Conservation (phyloP, 2,797 vertebrate species). For the Myotis planiceps region DNA sequence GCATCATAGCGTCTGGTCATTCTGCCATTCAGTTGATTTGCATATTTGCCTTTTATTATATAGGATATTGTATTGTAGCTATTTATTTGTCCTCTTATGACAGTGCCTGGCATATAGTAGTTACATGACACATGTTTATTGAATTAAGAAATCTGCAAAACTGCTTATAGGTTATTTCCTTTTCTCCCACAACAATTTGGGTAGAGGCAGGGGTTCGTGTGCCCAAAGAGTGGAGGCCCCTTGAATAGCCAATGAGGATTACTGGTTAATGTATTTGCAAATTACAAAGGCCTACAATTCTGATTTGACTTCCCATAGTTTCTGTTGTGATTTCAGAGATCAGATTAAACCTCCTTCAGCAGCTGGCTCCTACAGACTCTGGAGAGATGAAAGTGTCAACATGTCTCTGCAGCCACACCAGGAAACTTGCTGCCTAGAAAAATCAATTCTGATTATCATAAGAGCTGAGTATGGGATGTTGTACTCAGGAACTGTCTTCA, state of each 20-base stretch:
- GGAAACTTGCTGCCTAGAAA: constrained; percentile 68
- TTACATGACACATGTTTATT: constrained; percentile 17
- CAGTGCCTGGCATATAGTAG: constrained; percentile 26
- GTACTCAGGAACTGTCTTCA: not conserved
- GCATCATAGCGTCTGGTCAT: too few relatives aligned
- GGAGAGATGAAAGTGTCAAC: constrained; percentile 68
- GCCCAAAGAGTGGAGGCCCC: not conserved
- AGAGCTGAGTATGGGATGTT: constrained; percentile 1
- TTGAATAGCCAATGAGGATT: not conserved
- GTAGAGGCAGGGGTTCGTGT: not conserved
- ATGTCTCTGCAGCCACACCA: constrained; percentile 62
- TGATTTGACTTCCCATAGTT: constrained; percentile 47
- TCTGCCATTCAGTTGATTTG: too few relatives aligned
- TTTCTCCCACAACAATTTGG: not conserved
- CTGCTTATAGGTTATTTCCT: not conserved
- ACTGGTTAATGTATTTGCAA: constrained; percentile 43
- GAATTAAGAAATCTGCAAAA: constrained; percentile 41
- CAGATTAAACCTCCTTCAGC: constrained; percentile 60
- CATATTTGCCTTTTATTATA: too few relatives aligned
- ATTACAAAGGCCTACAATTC: constrained; percentile 38
- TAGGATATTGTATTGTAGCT: not conserved
- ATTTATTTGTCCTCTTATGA: constrained; percentile 25
- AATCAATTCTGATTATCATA: constrained; percentile 69
- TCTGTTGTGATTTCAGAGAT: constrained; percentile 71
- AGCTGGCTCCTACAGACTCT: constrained; percentile 60